Percentiles rank a stretch among this genome's conserved stretches.
Conservation (phyloP, 2,888 invertebrate species). For the Drosophila imparisetae region DNA sequence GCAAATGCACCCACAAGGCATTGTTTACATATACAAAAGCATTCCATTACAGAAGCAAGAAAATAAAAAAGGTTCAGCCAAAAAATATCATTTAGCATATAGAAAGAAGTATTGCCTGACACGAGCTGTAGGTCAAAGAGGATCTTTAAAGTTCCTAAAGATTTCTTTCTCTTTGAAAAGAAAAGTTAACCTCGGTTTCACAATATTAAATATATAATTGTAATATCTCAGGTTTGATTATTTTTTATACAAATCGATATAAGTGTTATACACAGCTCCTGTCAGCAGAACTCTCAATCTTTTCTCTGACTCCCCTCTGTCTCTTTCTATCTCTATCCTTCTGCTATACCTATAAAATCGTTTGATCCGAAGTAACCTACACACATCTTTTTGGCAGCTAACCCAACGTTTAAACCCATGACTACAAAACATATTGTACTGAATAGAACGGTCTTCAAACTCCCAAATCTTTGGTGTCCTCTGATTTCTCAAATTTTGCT, state of each 20-base stretch:
- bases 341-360: background rate
- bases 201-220: background rate
- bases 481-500: background rate
- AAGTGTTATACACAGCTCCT: conserved; percentile 19
- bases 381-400: conserved; percentile 17
- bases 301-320: background rate
- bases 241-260: background rate
- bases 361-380: conserved; percentile 5
- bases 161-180: background rate
- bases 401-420: background rate
- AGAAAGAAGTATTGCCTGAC: conserved; percentile 1
- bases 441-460: background rate
- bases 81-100: conserved; percentile 78
- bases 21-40: conserved; percentile 2
- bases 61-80: conserved; percentile 78
- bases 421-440: background rate
- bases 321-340: conserved; percentile 1
- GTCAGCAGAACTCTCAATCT: conserved; percentile 11
- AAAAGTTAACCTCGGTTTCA: background rate
- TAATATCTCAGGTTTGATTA: background rate
- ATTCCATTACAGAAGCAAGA: conserved; percentile 6
- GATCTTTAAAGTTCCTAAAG: background rate
- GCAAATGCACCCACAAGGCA: conserved; percentile 57
- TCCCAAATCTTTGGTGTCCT: conserved; percentile 6
- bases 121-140: conserved; percentile 21